Base-by-base conservation (phyloP, 2,888 invertebrate genomes). In the Copidosoma aretas region DNA sequence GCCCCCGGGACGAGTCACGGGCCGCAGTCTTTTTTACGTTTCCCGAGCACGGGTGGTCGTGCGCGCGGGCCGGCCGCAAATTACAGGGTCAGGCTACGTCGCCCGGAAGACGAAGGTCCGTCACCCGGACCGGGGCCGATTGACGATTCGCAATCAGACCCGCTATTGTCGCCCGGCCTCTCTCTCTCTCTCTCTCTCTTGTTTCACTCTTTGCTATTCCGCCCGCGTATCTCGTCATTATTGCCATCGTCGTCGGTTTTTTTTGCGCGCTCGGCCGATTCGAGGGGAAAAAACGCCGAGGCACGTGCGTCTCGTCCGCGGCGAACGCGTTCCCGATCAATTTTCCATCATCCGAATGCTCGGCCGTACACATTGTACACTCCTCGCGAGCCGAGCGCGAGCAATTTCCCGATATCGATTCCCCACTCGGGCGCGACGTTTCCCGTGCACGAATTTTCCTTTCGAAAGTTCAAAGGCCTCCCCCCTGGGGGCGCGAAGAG, bases 61-160 rank as follows among this genome's bases (percentile, higher is more conserved):
- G n/a, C 49, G 17, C 5, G 8, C 22, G 21, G 54, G 10, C 54
- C 24, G 17, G 24, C 65, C 68, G 70, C 76, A 82, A 83, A 83
- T 83, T 80, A 81, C 79, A 79, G 82, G 80, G 79, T 80, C 75
- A 76, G 73, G 74, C 74, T 76, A 77, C 77, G 71, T 79, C 78
- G 78, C 76, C 79, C 80, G 83, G 82, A 83, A 83, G 77, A 73
- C 75, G 76, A 71, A 25, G 41, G n/a, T n/a, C 54, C 58, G 60
- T 19, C 59, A 41, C 17, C 24, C 53, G 24, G 17, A 61, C 53
- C 68, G 64, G 53, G 4, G 46, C 53, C 64, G 52, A 57, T 60
- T 66, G 32, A 8, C 32, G 68, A 62, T 71, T 71, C 80, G 81
- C 83, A 83, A 83, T 83, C 83, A 83, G 80, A 3, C 32, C 32